Evolutionary conservation across 2,797 vertebrate species (phyloP).

Genomic region (Huso huso): DNA sequence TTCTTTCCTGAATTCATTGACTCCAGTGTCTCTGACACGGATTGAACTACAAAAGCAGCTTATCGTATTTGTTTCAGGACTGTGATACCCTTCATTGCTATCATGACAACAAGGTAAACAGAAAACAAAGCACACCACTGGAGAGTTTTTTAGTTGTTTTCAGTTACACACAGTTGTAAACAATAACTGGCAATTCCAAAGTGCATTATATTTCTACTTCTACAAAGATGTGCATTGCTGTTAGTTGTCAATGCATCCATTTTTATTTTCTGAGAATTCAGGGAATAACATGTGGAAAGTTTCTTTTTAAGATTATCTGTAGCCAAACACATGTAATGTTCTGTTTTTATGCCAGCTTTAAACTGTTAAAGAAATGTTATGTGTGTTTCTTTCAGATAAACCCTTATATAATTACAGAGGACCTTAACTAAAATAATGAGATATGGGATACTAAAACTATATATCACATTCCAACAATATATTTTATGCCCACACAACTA

Average conservation of each 20-base stretch:
- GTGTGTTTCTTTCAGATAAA: too few species aligned
- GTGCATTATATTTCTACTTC: too few species aligned
- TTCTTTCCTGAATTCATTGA: background rate
- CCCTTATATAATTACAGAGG: too few species aligned
- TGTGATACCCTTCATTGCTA: background rate
- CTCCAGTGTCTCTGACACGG: constrained; percentile 8
- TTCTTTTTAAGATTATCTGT: constrained; percentile 14
- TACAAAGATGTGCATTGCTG: background rate
- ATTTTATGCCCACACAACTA: too few species aligned
- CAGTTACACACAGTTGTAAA: background rate
- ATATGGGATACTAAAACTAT: too few species aligned
- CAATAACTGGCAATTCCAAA: too few species aligned
- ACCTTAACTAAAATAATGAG: too few species aligned
- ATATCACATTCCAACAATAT: too few species aligned
- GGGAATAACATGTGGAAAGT: constrained; percentile 15
- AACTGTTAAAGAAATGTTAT: too few species aligned
- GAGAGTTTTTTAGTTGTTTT: background rate
- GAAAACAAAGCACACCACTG: background rate
- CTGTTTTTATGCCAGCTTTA: too few species aligned
- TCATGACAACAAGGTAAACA: background rate
- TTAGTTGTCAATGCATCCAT: background rate
- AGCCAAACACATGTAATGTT: too few species aligned
- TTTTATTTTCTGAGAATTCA: too few species aligned
- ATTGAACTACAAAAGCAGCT: constrained; percentile 6
- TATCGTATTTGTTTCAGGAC: background rate